These are phyloP conservation scores for Amazona ochrocephala DNA, from an alignment of 2,797 vertebrate species.

Conservation along the genomic window DNA sequence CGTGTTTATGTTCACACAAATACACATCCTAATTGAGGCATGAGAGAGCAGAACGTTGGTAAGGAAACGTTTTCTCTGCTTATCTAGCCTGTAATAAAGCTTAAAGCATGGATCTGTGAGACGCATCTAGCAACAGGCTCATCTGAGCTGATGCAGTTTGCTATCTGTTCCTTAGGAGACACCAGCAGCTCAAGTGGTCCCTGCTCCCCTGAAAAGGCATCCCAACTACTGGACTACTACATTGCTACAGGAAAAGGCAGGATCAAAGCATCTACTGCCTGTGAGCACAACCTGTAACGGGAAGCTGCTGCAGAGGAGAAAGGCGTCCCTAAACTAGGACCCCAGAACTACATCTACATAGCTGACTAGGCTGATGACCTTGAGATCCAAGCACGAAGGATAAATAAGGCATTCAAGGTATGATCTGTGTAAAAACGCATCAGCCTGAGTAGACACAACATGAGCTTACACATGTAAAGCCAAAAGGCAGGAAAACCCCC, in stretches of 20 bases:
- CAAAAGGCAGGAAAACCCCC: background rate
- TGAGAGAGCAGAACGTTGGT: background rate
- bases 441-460: rapidly evolving
- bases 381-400: background rate
- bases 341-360: background rate
- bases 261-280: background rate
- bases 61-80: background rate
- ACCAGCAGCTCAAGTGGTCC: rapidly evolving
- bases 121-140: background rate
- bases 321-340: background rate
- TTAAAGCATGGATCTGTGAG: background rate
- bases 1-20: rapidly evolving
- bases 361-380: background rate
- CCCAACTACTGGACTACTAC: background rate
- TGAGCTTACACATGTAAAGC: background rate
- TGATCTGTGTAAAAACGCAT: rapidly evolving
- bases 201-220: background rate
- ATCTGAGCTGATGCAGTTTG: background rate
- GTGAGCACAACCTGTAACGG: background rate
- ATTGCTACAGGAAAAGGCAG: rapidly evolving
- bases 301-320: background rate
- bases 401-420: background rate
- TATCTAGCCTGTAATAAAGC: background rate
- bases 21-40: background rate
- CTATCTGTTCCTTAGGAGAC: background rate